A percentile compares a stretch with the other conserved stretches of the same genome.
phyloP scores from a whole-genome alignment of 2,797 vertebrate genomes.

The Sorex maritimensis region DNA sequence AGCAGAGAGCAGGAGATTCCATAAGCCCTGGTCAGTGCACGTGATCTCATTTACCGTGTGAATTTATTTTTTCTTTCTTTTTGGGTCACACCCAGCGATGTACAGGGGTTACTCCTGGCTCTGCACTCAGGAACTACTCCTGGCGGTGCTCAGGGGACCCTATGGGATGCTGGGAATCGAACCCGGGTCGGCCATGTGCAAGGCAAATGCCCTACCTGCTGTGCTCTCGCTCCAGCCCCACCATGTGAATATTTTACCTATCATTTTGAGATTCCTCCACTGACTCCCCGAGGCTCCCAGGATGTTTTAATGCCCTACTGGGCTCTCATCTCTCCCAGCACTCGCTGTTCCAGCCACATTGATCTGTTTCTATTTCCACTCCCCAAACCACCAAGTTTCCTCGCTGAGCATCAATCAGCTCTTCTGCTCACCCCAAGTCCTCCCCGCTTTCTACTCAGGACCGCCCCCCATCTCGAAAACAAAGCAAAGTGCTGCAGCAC shows the following conservation, averaged over 20 bases:
- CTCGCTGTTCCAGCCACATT: background rate
- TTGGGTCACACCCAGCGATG: too few species aligned
- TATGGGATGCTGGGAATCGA: too few species aligned
- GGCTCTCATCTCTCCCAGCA: background rate
- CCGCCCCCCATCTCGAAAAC: background rate
- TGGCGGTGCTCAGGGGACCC: too few species aligned
- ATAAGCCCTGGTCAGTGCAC: too few species aligned
- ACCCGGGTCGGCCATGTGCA: too few species aligned
- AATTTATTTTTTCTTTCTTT: too few species aligned
- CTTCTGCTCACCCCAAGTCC: background rate
- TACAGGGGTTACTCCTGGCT: too few species aligned
- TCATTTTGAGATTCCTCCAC: background rate
- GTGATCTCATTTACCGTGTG: too few species aligned
- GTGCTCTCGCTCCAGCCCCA: too few species aligned
- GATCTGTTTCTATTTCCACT: background rate
- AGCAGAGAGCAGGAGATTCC: too few species aligned
- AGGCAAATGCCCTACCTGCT: too few species aligned
- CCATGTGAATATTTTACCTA: background rate
- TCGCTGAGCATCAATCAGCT: background rate
- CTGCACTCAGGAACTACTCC: too few species aligned
- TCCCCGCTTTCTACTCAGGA: background rate
- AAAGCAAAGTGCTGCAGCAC: background rate
- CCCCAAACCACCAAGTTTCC: background rate
- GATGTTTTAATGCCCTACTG: background rate
- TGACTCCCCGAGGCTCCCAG: background rate